Base-by-base conservation (phyloP, 2,888 invertebrate species). In the Mechanitis mazaeus region DNA sequence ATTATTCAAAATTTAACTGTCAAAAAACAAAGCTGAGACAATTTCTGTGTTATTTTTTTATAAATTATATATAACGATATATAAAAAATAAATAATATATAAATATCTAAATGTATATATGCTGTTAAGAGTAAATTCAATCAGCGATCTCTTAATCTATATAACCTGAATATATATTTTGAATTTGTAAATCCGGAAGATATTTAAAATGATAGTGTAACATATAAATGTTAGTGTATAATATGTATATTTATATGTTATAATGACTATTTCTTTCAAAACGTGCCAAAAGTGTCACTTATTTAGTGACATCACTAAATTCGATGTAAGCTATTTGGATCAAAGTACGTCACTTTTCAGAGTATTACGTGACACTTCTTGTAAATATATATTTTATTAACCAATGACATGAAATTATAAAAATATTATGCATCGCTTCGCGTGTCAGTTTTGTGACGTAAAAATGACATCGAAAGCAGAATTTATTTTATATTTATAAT, bases 311-410 rank as follows among this genome's bases (percentile, higher is more conserved):
- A 31, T 50, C 50, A 50, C 50, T 28, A 50, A 31, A 31, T 50
- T 50, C 31, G 31, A 31, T 31, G 31, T 50, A 50, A 50, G 31
- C 7, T 50, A 50, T 50, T 50, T 57, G 47, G 46, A 45, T 46
- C 46, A 45, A 55, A 45, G 54, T 38, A 47, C 45, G 33, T 55
- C 54, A 46, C 53, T 42, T 35, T 50, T 50, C 50, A 31, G 28
- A 31, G 50, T 50, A 50, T 38, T 59, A 59, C 59, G 55, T 59
- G 59, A 59, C 55, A 59, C 55, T 59, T 54, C 45, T 59, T 45
- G 54, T 45, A 55, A 59, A 55, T 45, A 33, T 11, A 42, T 12
- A 45, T 31, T 46, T 55, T 35, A 45, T 5, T 46, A 46, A n/a
- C 35, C 20, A 59, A 55, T 55, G 59, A 59, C 45, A 54, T 54